phyloP scores from a whole-genome alignment of 2,888 invertebrate genomes.

The Aricia artaxerxes region DNA sequence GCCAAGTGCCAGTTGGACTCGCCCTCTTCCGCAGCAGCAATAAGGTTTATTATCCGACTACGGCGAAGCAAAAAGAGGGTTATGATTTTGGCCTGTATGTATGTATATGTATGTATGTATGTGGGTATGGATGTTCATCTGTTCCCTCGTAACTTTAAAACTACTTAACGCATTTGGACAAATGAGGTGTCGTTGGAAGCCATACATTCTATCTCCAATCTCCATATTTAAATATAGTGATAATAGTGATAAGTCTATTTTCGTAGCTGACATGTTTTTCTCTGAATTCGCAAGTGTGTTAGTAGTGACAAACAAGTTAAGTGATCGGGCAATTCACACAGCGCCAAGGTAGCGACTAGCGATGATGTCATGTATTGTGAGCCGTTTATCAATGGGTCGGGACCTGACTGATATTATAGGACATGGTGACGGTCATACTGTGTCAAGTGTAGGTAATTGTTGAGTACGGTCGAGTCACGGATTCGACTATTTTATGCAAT shows the following conservation, averaged over 20 bases:
- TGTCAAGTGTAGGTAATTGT: not conserved
- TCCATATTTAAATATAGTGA: too few relatives aligned
- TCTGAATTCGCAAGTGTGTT: slow-evolving; percentile 14
- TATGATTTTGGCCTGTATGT: too few relatives aligned
- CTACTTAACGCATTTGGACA: too few relatives aligned
- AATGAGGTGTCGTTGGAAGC: too few relatives aligned
- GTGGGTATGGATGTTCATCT: too few relatives aligned
- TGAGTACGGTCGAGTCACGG: not conserved
- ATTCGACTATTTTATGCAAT: not conserved
- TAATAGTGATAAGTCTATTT: not conserved
- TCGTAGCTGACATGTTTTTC: not conserved
- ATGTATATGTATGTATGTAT: too few relatives aligned
- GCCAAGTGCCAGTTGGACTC: too few relatives aligned
- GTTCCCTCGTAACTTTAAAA: too few relatives aligned
- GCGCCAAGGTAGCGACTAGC: slow-evolving; percentile 16
- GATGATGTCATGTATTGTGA: slow-evolving; percentile 16
- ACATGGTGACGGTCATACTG: not conserved
- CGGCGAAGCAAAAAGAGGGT: too few relatives aligned
- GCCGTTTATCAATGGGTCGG: slow-evolving; percentile 13
- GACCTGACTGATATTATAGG: not conserved
- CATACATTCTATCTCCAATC: too few relatives aligned
- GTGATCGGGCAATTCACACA: slow-evolving; percentile 10
- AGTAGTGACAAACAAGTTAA: slow-evolving; percentile 5
- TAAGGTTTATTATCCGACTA: too few relatives aligned
- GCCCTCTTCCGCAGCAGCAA: too few relatives aligned